Conservation (phyloP, 2,888 invertebrate species). For the Cremastobaeus sp. region DNA sequence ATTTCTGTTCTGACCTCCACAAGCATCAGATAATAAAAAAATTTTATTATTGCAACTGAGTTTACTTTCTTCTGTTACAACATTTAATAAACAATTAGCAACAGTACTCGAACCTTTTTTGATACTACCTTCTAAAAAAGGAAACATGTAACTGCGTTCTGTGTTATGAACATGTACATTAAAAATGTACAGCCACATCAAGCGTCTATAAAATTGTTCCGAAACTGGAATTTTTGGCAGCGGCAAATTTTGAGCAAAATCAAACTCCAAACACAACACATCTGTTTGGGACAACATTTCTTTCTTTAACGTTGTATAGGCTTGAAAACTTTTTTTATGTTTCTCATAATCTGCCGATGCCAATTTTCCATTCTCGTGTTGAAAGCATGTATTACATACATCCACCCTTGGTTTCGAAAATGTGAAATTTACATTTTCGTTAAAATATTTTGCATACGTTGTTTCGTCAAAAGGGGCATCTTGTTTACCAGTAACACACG, state of each 20-base stretch:
- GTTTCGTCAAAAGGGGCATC: constrained; percentile 15
- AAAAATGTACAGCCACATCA: constrained; percentile 36
- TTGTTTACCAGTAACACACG: constrained; percentile 15
- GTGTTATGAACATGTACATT: constrained; percentile 48
- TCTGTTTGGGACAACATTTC: constrained; percentile 25
- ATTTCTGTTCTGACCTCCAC: constrained; percentile 57
- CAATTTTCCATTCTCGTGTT: not conserved
- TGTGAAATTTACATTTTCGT: constrained; percentile 32
- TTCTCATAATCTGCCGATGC: not conserved
- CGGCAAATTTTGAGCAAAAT: constrained; percentile 48
- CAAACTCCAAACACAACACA: constrained; percentile 26
- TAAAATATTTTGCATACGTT: constrained; percentile 48
- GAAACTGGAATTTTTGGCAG: constrained; percentile 49
- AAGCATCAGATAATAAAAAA: constrained; percentile 53
- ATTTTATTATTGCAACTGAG: constrained; percentile 27
- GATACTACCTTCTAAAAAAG: constrained; percentile 31
- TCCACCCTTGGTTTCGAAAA: constrained; percentile 18
- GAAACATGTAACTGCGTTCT: constrained; percentile 42
- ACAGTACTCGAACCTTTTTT: constrained; percentile 51
- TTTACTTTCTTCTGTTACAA: constrained; percentile 40
- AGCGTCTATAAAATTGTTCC: constrained; percentile 35
- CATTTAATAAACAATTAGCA: constrained; percentile 30
- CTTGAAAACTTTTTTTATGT: not conserved
- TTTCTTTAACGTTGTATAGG: not conserved
- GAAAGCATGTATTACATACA: constrained; percentile 28